A percentile compares a stretch with the other conserved stretches of the same genome.
These are phyloP conservation scores for Telenomus remus DNA, from an alignment of 1,140 invertebrate species.

Conservation along the genomic window DNA sequence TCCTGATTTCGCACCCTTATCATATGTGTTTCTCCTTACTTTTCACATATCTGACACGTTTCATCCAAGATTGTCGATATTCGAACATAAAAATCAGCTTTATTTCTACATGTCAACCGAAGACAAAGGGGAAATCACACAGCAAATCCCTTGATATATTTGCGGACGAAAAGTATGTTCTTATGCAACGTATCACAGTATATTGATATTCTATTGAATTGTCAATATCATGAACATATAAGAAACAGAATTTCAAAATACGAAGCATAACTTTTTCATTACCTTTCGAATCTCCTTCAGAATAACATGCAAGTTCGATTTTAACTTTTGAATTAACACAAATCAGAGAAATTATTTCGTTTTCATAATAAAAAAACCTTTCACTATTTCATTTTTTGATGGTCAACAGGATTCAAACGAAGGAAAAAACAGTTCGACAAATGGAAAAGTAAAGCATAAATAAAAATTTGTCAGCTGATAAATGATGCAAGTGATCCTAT, in stretches of 20 bases:
- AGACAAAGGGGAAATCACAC: constrained; percentile 59
- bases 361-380: too few relatives aligned
- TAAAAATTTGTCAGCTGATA: constrained; percentile 65
- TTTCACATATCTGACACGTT: constrained; percentile 66
- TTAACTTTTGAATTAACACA: too few relatives aligned
- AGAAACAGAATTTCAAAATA: constrained; percentile 3
- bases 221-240: constrained; percentile 43
- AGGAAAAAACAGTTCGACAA: too few relatives aligned
- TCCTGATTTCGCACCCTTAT: constrained; percentile 66
- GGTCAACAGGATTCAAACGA: too few relatives aligned
- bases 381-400: too few relatives aligned
- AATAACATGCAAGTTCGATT: too few relatives aligned
- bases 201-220: constrained; percentile 57
- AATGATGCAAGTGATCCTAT: constrained; percentile 70
- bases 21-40: constrained; percentile 65
- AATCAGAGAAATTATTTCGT: too few relatives aligned
- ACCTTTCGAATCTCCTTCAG: too few relatives aligned
- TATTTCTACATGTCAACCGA: constrained; percentile 67
- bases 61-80: constrained; percentile 71
- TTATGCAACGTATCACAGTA: constrained; percentile 35
- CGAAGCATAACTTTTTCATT: constrained; percentile 1
- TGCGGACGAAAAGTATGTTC: constrained; percentile 55
- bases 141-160: constrained; percentile 60
- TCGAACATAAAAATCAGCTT: constrained; percentile 76
- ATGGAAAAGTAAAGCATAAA: not conserved